Evolutionary conservation across 2,888 invertebrate genomes (phyloP), one percentile per base, ranked within the genome.

Genomic region (Cordylochernes scorpioides): DNA sequence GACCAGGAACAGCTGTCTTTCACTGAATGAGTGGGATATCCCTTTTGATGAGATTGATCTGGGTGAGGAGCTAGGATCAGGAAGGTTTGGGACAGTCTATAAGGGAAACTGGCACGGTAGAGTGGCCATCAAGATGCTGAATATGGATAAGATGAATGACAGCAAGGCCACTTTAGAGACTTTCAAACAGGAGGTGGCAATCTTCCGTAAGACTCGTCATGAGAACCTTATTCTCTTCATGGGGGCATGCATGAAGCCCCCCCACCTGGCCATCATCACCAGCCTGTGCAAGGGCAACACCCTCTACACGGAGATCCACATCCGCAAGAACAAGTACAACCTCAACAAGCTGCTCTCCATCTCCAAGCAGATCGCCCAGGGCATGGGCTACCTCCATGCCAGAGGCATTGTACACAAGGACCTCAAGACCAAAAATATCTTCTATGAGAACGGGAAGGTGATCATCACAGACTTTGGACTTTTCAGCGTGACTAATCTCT

Each of bases 181-280:
- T 31, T 94, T 97, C 59, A 88, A 84, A 53, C 66, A 72, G 42
- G 94, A 91, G 64, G 77, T 84, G 45, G 78, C 82, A 28, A 86
- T 78, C 45, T 78, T 94, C 57, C 69, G 88, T 34, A 94, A 94
- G 59, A 91, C 94, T 5, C 67, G 97, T 1, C 97, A 97, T 57
- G 94, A 94, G 55, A 97, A 97, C 62, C 58, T 97, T 40, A 84
- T 94, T 29, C 64, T 97, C 29, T 99, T 97, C 58, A 88, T 94
- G 82, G 97, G 97, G 39, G 94, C 91, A 40, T 94, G 91, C 54
- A 86, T 91, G 80, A 88, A 91, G 57, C 84, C 84, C 36, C 86
- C 88, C 16, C 68, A 73, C 42, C 63, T 94, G 45, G 94, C 88
- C 24, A 91, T 97, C 49, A 86, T 97, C 21, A 97, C 91, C 46